Percentiles rank a stretch among this genome's conserved stretches.
phyloP scores from a whole-genome alignment of 2,888 invertebrate species.

The Pollenia griseotomentosa region DNA sequence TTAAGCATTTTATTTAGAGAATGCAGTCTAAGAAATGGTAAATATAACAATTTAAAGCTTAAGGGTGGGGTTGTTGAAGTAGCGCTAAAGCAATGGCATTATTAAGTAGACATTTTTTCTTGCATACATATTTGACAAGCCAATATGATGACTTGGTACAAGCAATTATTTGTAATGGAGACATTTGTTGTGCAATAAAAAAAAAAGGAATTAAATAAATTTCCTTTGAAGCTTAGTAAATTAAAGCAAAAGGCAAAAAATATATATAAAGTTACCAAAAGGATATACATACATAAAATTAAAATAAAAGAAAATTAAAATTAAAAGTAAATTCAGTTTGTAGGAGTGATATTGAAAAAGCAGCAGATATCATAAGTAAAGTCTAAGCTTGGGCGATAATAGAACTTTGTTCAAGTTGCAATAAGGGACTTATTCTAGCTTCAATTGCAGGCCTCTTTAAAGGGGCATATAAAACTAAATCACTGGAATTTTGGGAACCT shows the following conservation, averaged over 20 bases:
- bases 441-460: too few species aligned
- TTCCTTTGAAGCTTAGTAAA: constrained; percentile 22
- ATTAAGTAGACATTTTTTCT: constrained; percentile 29
- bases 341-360: too few species aligned
- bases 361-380: too few species aligned
- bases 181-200: constrained; percentile 73
- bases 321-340: too few species aligned
- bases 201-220: constrained; percentile 8
- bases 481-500: too few species aligned
- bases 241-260: constrained; percentile 43
- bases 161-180: constrained; percentile 84
- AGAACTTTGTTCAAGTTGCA: too few species aligned
- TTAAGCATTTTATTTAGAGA: constrained; percentile 40
- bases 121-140: constrained; percentile 76
- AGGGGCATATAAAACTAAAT: too few species aligned
- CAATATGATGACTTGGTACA: constrained; percentile 79
- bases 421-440: too few species aligned
- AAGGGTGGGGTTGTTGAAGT: background rate
- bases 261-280: background rate
- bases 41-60: constrained; percentile 45
- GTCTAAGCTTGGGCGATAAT: too few species aligned
- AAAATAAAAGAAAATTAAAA: constrained; percentile 28
- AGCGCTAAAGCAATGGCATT: constrained; percentile 1
- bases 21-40: background rate
- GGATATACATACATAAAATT: background rate